phyloP scores from a whole-genome alignment of 2,888 invertebrate species.

The Scaptomyza polygonia region DNA sequence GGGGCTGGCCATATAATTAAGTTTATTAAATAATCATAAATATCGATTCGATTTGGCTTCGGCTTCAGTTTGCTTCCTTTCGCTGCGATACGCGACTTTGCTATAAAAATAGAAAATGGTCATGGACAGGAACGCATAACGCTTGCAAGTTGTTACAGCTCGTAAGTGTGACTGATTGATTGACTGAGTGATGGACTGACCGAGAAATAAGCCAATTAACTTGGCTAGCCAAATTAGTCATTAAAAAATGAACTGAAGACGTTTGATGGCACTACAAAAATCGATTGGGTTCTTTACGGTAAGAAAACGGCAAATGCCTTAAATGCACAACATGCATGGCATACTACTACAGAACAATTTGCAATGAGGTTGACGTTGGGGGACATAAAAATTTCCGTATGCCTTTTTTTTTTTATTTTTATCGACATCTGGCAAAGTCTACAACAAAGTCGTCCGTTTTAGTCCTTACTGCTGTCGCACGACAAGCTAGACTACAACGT shows the following conservation, averaged over 20 bases:
- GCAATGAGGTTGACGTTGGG: constrained; percentile 75
- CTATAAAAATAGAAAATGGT: constrained; percentile 46
- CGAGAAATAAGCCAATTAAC: constrained; percentile 47
- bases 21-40: constrained; percentile 79
- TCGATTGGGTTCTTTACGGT: constrained; percentile 42
- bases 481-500: constrained; percentile 32
- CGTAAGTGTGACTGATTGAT: constrained; percentile 55
- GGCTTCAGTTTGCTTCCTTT: constrained; percentile 11
- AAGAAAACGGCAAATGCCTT: constrained; percentile 39
- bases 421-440: constrained; percentile 64
- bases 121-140: constrained; percentile 63
- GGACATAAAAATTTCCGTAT: constrained; percentile 80
- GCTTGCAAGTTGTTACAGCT: constrained; percentile 37
- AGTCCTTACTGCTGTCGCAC: constrained; percentile 41
- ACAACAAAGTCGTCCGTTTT: constrained; percentile 42
- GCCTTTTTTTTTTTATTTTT: constrained; percentile 45
- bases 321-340: constrained; percentile 10
- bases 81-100: constrained; percentile 2
- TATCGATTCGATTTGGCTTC: constrained; percentile 64
- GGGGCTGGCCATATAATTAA: constrained; percentile 60
- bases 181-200: constrained; percentile 43
- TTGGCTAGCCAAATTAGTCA: constrained; percentile 56
- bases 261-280: constrained; percentile 49
- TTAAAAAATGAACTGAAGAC: constrained; percentile 43
- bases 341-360: constrained; percentile 65